Conservation (phyloP, 2,797 vertebrate genomes). For the Hylomyscus alleni region DNA sequence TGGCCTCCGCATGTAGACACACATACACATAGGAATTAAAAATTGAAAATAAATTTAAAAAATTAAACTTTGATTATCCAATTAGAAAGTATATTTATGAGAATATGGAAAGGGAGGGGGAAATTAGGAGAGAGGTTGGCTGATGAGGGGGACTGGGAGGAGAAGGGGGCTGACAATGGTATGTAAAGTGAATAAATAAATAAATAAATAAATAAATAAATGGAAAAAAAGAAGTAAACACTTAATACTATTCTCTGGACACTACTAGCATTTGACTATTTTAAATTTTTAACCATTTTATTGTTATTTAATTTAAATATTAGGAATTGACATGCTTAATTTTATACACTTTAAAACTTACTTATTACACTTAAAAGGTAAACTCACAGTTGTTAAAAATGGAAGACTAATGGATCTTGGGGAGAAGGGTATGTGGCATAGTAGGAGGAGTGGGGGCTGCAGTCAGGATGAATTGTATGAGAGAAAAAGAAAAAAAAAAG, state of each 20-base stretch:
- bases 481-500: background rate
- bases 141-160: background rate
- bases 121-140: background rate
- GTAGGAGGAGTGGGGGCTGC: background rate
- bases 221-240: background rate
- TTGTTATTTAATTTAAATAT: constrained; percentile 12
- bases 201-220: too few relatives aligned
- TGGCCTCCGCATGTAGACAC: background rate
- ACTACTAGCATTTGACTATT: background rate
- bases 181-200: background rate
- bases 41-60: background rate
- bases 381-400: background rate
- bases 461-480: background rate
- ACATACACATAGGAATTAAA: background rate
- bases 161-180: background rate
- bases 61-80: background rate
- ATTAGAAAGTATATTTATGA: constrained; percentile 3
- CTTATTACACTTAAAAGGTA: background rate
- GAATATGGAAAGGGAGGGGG: background rate
- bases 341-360: too few relatives aligned
- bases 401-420: background rate
- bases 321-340: background rate
- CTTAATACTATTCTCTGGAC: background rate
- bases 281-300: background rate
- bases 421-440: background rate